Base-by-base conservation (phyloP, 1,140 invertebrate genomes). In the Habropoda laboriosa region DNA sequence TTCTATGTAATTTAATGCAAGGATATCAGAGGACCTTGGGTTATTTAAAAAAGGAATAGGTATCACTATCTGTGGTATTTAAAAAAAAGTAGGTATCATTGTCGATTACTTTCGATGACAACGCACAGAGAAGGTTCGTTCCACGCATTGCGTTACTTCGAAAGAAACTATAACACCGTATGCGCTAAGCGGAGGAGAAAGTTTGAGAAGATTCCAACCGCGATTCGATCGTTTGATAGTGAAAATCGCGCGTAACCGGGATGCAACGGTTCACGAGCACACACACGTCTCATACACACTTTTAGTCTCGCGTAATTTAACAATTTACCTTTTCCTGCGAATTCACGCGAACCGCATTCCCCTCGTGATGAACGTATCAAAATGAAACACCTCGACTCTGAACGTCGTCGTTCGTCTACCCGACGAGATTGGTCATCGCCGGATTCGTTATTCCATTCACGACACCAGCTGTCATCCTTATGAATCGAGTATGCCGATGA, bases 401-500 rank as follows among this genome's bases (percentile, higher is more conserved):
- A n/a, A n/a, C n/a, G n/a, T n/a, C n/a, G n/a, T n/a, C n/a, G n/a
- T n/a, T n/a, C 24, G 40, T 30, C 13, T 13, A 38, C 8, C 27
- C 4, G 7, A 13, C 38, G 18, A 58, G 27, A 60, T 61, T 61
- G 12, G 51, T n/a, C 49, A 30, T 27, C 72, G 18, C 53, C 13
- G 13, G 66, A 70, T 68, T 73, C 45, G 30, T 40, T 82, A 53
- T 70, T 35, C 66, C 30, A 16, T 51, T 30, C 75, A 57, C 73
- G 63, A 30, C 10, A 24, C 27, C 47, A 24, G n/a, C 12, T 45
- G 75, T 70, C 27, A 18, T 51, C 81, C 72, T 80, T 71, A 83
- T 68, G 51, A 83, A 73, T 79, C 81, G 42, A 71, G 32, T 35
- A 71, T 61, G 75, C 58, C 75, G 42, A 78, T 70, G 24, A 21